Conservation (phyloP, 1,140 invertebrate species). For the Drosophila ambigua region DNA sequence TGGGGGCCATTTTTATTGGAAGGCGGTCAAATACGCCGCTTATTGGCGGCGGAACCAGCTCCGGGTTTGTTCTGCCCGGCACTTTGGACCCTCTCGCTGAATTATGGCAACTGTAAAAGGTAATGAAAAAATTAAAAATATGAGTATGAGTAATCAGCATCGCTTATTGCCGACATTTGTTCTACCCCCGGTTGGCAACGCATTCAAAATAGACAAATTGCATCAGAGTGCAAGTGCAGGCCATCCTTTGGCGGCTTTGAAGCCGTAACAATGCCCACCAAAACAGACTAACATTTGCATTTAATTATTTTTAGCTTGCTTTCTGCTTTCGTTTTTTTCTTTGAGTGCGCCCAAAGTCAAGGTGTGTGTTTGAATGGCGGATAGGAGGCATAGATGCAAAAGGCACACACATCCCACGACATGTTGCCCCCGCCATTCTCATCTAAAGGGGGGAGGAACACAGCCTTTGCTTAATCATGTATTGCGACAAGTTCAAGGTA, state of each 20-base stretch:
- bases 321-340: not conserved
- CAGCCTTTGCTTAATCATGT: too few species aligned
- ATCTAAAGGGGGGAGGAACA: constrained; percentile 1
- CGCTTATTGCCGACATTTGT: constrained; percentile 5
- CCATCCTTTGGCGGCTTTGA: constrained; percentile 21
- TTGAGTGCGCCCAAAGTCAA: constrained; percentile 41
- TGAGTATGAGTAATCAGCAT: constrained; percentile 49
- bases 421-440: too few species aligned
- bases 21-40: constrained; percentile 46
- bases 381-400: constrained; percentile 3
- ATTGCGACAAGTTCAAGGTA: constrained; percentile 52
- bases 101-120: constrained; percentile 38
- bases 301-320: constrained; percentile 33
- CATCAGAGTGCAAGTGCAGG: constrained; percentile 28
- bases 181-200: constrained; percentile 30
- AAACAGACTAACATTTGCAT: not conserved
- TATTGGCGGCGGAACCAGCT: constrained; percentile 24
- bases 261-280: constrained; percentile 29
- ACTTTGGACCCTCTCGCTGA: constrained; percentile 39
- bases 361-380: constrained; percentile 17
- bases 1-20: constrained; percentile 35
- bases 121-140: constrained; percentile 15
- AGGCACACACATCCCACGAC: constrained; percentile 19
- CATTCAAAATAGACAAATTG: constrained; percentile 37
- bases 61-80: constrained; percentile 1